Conservation (phyloP, 2,888 invertebrate genomes). For the Ectobius pallidus region DNA sequence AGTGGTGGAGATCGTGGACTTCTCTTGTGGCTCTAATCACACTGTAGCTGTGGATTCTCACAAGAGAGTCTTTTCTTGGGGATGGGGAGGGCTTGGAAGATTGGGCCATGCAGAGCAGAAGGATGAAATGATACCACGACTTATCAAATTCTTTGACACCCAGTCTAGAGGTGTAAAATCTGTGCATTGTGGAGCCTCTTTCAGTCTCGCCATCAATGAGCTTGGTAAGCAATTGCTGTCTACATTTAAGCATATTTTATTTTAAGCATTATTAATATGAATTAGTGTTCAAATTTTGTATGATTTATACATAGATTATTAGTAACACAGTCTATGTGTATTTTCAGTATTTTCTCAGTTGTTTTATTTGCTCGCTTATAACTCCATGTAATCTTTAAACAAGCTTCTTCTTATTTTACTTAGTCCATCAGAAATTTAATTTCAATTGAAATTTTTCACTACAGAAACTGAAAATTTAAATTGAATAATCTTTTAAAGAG, state of each 20-base stretch:
- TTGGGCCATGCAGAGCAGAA: constrained; percentile 92
- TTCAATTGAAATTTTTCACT: too few species aligned
- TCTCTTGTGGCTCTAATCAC: constrained; percentile 91
- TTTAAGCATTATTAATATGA: background rate
- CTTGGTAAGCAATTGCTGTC: constrained; percentile 65
- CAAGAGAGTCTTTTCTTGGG: constrained; percentile 92
- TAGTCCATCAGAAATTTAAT: too few species aligned
- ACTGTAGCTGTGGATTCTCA: constrained; percentile 86
- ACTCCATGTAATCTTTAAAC: too few species aligned
- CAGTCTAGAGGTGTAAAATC: constrained; percentile 82
- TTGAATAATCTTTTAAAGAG: too few species aligned
- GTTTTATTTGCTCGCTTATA: too few species aligned
- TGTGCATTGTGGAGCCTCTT: constrained; percentile 85
- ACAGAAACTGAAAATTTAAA: too few species aligned
- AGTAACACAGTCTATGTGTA: too few species aligned
- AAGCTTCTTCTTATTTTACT: too few species aligned
- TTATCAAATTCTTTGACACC: constrained; percentile 88
- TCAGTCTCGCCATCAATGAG: constrained; percentile 84
- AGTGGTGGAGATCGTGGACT: constrained; percentile 86
- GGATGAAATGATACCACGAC: constrained; percentile 86
- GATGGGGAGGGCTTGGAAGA: constrained; percentile 93
- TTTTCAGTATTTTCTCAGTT: too few species aligned
- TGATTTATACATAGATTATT: too few species aligned
- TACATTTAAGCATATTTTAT: too few species aligned
- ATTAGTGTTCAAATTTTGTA: too few species aligned